These are phyloP conservation scores for Gortyna flavago DNA, from an alignment of 2,888 invertebrate genomes.

Conservation along the genomic window DNA sequence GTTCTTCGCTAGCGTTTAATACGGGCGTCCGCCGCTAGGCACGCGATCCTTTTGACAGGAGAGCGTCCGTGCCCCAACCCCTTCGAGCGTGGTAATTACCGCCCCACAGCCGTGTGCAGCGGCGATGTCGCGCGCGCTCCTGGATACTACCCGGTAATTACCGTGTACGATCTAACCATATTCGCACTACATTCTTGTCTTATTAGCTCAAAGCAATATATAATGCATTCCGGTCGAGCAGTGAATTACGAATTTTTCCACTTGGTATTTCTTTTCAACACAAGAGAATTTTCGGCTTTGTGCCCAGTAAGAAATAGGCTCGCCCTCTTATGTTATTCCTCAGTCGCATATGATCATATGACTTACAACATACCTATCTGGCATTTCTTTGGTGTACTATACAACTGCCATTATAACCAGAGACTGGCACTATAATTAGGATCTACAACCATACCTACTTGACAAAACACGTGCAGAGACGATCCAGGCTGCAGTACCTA, in stretches of 20 bases:
- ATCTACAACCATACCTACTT: too few species aligned
- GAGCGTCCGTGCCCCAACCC: conserved; percentile 85
- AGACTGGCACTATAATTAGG: neutral
- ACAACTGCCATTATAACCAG: neutral
- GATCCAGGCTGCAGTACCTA: neutral
- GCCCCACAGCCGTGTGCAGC: conserved; percentile 82
- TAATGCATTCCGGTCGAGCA: neutral
- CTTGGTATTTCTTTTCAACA: neutral
- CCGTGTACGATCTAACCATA: conserved; percentile 56
- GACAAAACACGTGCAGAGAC: neutral
- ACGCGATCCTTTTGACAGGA: conserved; percentile 89
- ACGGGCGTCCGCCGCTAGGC: conserved; percentile 85
- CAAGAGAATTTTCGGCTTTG: neutral
- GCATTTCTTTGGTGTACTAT: neutral
- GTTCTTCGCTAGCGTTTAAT: conserved; percentile 89
- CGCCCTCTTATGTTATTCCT: neutral
- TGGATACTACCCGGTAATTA: conserved; percentile 60
- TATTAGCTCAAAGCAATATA: conserved; percentile 17
- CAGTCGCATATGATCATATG: neutral
- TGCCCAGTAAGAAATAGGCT: neutral
- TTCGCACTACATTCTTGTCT: conserved; percentile 47
- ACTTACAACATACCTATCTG: neutral
- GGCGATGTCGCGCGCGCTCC: conserved; percentile 85
- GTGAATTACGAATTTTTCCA: neutral
- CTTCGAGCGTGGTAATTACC: conserved; percentile 86